Conservation (phyloP, 2,113 vertebrate genomes). For the Taxidea taxus region DNA sequence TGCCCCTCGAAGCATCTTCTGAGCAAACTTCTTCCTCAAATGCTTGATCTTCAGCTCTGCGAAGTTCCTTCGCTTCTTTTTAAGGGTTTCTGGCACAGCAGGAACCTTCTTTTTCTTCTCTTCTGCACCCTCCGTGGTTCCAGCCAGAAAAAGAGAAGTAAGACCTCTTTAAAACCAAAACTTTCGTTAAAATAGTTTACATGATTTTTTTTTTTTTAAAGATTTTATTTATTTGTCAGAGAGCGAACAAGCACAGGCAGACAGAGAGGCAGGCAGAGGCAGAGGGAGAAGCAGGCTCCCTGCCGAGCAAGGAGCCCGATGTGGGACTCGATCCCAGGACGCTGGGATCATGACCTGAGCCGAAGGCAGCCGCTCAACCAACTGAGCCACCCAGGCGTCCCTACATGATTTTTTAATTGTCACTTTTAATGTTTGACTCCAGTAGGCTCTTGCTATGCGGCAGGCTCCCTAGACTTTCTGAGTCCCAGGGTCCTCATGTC, state of each 20-base stretch:
- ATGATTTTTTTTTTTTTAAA: neutral
- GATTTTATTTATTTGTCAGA: no score
- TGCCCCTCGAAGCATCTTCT: neutral
- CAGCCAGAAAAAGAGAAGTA: neutral
- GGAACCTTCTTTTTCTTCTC: no score
- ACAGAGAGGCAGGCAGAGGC: no score
- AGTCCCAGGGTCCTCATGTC: neutral
- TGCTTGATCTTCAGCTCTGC: neutral
- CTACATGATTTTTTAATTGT: neutral
- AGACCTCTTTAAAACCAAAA: neutral
- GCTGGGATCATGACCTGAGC: no score
- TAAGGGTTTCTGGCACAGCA: no score
- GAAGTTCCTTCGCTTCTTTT: neutral
- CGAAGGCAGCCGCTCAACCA: no score
- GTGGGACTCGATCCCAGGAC: no score
- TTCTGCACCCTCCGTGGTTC: no score
- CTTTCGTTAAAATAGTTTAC: neutral
- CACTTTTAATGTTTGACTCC: constrained; percentile 3
- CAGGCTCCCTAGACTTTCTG: neutral
- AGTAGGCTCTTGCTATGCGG: neutral
- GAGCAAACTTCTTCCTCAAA: neutral
- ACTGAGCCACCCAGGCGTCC: neutral
- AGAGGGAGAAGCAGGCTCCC: no score
- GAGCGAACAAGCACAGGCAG: no score
- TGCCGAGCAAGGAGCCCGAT: no score